These are phyloP conservation scores for Sturnus vulgaris DNA, from an alignment of 2,113 vertebrate species.

Conservation along the genomic window DNA sequence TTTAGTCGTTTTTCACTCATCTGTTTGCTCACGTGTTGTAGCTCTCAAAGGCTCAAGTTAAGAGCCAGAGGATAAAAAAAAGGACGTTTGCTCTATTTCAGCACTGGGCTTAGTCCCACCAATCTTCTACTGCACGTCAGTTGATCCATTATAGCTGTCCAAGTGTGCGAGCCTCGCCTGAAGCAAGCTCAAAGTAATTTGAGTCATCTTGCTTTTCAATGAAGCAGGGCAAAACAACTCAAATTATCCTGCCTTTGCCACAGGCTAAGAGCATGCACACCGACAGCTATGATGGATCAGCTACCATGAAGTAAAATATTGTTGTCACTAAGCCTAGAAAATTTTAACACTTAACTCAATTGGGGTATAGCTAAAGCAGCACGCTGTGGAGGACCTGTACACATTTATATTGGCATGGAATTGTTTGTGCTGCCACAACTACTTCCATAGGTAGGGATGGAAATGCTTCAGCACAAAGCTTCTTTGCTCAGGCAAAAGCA, in stretches of 20 bases:
- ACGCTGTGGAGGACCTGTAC: background rate
- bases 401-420: background rate
- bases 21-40: background rate
- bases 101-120: background rate
- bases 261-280: background rate
- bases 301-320: background rate
- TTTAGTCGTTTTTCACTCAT: background rate
- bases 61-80: background rate
- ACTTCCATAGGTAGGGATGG: background rate
- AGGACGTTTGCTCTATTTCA: background rate
- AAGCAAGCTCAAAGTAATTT: slow-evolving; percentile 35
- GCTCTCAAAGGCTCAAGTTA: background rate
- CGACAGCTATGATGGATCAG: slow-evolving; percentile 25
- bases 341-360: background rate
- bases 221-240: slow-evolving; percentile 47
- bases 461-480: background rate
- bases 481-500: background rate
- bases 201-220: slow-evolving; percentile 40
- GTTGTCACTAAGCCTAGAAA: background rate
- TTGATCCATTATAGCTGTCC: slow-evolving; percentile 19
- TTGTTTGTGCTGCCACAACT: background rate
- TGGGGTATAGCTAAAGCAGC: background rate
- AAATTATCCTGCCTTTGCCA: slow-evolving; percentile 32
- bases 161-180: background rate
- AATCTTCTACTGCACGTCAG: background rate